phyloP scores from a whole-genome alignment of 2,888 invertebrate genomes.

The Erebia epiphron region DNA sequence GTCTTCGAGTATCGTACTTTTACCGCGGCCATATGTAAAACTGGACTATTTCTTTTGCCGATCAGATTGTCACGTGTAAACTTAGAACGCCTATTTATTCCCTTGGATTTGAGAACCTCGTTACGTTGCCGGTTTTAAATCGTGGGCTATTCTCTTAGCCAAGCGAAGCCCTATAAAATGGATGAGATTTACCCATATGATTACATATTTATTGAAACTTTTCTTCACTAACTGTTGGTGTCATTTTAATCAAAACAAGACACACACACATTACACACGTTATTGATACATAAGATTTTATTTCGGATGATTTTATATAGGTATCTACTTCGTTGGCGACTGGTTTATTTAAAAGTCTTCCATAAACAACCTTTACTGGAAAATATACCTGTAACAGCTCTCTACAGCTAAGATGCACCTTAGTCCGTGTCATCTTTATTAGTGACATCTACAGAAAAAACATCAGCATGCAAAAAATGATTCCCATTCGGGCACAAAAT shows the following conservation, averaged over 20 bases:
- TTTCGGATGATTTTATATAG: too few relatives aligned
- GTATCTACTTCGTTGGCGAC: too few relatives aligned
- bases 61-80: conserved; percentile 73
- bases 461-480: background rate
- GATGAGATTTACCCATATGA: background rate
- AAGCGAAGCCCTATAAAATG: background rate
- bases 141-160: conserved; percentile 33
- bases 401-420: background rate
- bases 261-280: too few relatives aligned
- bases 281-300: too few relatives aligned
- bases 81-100: conserved; percentile 52
- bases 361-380: too few relatives aligned
- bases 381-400: background rate
- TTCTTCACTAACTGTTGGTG: too few relatives aligned
- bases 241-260: too few relatives aligned
- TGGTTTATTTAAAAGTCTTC: too few relatives aligned
- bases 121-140: conserved; percentile 47
- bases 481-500: background rate
- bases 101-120: conserved; percentile 48
- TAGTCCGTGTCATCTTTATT: background rate
- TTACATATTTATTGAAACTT: background rate
- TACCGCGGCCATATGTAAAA: conserved; percentile 79
- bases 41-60: conserved; percentile 73
- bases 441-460: background rate
- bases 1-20: conserved; percentile 78